A percentile compares a stretch with the other conserved stretches of the same genome.
phyloP scores from a whole-genome alignment of 2,888 invertebrate species.

The Zelleria hepariella region DNA sequence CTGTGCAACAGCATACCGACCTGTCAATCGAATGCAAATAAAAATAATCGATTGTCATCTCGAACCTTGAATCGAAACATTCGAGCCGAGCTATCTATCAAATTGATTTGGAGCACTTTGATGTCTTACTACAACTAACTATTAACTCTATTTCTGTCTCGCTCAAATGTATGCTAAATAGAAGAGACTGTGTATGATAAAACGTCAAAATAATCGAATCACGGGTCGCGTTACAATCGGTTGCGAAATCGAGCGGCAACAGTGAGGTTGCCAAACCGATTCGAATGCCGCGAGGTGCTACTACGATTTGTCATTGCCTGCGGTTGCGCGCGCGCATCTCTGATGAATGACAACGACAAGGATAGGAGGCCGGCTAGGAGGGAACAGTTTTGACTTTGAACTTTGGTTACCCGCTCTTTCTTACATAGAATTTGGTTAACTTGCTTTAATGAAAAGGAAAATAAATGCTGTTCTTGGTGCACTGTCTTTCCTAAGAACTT shows the following conservation, averaged over 20 bases:
- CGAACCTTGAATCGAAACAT: slow-evolving; percentile 31
- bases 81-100: slow-evolving; percentile 20
- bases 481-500: too few relatives aligned
- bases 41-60: slow-evolving; percentile 30
- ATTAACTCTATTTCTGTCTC: neutral
- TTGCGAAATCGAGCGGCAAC: slow-evolving; percentile 29
- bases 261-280: slow-evolving; percentile 12
- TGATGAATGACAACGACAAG: neutral
- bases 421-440: too few relatives aligned
- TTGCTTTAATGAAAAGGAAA: too few relatives aligned
- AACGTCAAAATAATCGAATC: neutral
- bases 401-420: neutral
- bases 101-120: slow-evolving; percentile 37
- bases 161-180: neutral
- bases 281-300: slow-evolving; percentile 12
- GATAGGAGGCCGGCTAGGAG: neutral
- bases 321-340: slow-evolving; percentile 1
- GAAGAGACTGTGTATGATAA: neutral
- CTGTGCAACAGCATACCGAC: neutral
- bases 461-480: too few relatives aligned
- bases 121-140: slow-evolving; percentile 8
- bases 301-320: slow-evolving; percentile 3
- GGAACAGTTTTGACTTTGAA: neutral
- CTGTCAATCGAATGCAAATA: neutral
- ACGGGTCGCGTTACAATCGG: slow-evolving; percentile 31